Evolutionary conservation across 2,888 invertebrate species (phyloP).

Genomic region (Penaeus monodon): DNA sequence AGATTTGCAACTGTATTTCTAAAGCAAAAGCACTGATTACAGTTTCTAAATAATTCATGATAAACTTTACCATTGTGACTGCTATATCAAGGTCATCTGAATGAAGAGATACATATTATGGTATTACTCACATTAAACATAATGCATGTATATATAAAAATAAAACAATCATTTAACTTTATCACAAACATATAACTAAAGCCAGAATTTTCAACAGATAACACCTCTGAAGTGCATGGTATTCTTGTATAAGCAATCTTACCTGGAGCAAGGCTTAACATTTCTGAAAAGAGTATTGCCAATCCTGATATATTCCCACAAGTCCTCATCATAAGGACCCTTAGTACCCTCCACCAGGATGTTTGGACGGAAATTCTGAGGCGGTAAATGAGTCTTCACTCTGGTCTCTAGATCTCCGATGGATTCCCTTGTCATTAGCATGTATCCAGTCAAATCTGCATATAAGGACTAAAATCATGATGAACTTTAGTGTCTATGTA

Average conservation of each 20-base stretch:
- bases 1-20: too few relatives aligned
- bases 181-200: too few relatives aligned
- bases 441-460: conserved; percentile 79
- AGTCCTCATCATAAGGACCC: conserved; percentile 77
- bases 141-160: too few relatives aligned
- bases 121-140: too few relatives aligned
- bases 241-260: conserved; percentile 56
- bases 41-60: too few relatives aligned
- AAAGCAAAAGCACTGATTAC: too few relatives aligned
- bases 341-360: conserved; percentile 76
- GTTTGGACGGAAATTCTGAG: conserved; percentile 78
- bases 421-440: conserved; percentile 79
- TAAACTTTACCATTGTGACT: too few relatives aligned
- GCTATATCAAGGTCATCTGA: too few relatives aligned
- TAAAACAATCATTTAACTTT: too few relatives aligned
- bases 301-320: conserved; percentile 80
- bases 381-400: conserved; percentile 68
- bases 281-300: conserved; percentile 77
- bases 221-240: too few relatives aligned
- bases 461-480: conserved; percentile 67
- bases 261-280: conserved; percentile 78
- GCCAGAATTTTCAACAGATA: too few relatives aligned
- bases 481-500: background rate
- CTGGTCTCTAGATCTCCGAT: conserved; percentile 78
- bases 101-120: too few relatives aligned